Base-by-base conservation (phyloP, 2,888 invertebrate species). In the Hetaerina titia region DNA sequence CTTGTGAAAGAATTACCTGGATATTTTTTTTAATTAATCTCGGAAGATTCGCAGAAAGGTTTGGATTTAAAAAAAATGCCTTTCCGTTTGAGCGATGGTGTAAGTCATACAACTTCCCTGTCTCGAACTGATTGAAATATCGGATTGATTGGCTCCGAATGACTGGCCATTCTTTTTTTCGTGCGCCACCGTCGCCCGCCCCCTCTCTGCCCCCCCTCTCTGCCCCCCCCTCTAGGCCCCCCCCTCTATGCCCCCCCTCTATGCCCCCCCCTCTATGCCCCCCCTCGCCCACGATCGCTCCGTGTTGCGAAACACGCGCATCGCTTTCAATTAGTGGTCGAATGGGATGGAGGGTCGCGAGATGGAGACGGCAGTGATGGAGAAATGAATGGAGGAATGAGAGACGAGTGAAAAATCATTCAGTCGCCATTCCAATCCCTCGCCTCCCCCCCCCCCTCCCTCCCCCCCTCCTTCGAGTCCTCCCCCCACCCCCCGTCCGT, bases 121-220 rank as follows among this genome's bases (percentile, higher is more conserved):
- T 25, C 25, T 31, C 2, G 81, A 81, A 81, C 64, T 90, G 90
- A 90, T 90, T 90, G 90, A 90, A 90, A 90, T 90, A 90, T 90
- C 90, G 90, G 64, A 64, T 90, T 90, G 90, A 90, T 90, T 90
- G 90, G 64, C 90, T 63, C 64, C 22, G 31, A 64, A 64, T 90
- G 90, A 90, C 90, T 90, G 25, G 90, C 9, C 90, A 56, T 58
- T 89, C n/a, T 89, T 57, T 57, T 57, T 56, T 45, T 22, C 31
- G 22, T 69, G n/a, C 87, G 25, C 87, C 15, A 15, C 87, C 17
- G 89, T 90, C 22, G n/a, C 56, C 58, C 58, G n/a, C 60, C 45
- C 56, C 56, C 56, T 45, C 88, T 22, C 56, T 8, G 9, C 6
- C 6, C 74, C n/a, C 25, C n/a, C 7, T 74, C 74, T 19, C 22